phyloP scores from a whole-genome alignment of 2,113 vertebrate genomes.

The Perca fluviatilis region DNA sequence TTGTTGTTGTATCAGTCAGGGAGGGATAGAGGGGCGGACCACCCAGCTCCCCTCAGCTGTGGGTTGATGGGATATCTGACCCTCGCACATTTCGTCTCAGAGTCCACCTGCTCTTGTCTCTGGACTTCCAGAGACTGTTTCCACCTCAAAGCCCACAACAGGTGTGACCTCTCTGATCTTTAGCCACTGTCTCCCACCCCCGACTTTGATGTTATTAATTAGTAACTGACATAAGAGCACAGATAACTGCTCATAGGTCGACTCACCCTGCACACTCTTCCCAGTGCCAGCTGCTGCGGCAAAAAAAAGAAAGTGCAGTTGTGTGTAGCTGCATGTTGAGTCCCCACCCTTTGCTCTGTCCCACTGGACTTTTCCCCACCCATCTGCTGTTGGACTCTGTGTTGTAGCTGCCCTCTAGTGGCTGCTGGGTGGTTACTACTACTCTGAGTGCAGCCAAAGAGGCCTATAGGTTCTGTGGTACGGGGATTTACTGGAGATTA shows the following conservation, averaged over 20 bases:
- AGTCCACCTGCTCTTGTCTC: conserved; percentile 66
- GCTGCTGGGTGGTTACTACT: conserved; percentile 29
- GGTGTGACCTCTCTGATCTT: conserved; percentile 64
- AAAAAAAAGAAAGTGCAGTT: background rate
- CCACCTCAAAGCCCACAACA: conserved; percentile 48
- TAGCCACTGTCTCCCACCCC: background rate
- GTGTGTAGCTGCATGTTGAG: background rate
- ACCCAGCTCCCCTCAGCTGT: conserved; percentile 69
- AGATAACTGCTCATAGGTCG: conserved; percentile 2
- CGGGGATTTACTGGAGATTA: conserved; percentile 78
- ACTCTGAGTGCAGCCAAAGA: background rate
- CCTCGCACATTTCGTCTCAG: conserved; percentile 10
- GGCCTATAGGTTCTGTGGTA: conserved; percentile 21
- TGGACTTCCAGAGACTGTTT: conserved; percentile 17
- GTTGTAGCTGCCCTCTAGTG: conserved; percentile 78
- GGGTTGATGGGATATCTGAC: conserved; percentile 40
- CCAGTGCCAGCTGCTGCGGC: background rate
- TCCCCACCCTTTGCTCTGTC: conserved; percentile 20
- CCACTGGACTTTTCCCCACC: background rate
- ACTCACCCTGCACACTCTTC: conserved; percentile 1
- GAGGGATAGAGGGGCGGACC: conserved; percentile 17
- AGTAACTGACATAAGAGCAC: conserved; percentile 8
- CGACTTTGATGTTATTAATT: conserved; percentile 23
- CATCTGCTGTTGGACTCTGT: conserved; percentile 4
- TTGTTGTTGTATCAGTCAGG: conserved; percentile 29